Evolutionary conservation across 2,113 vertebrate genomes (phyloP).

Genomic region (Beaufortia kweichowensis): DNA sequence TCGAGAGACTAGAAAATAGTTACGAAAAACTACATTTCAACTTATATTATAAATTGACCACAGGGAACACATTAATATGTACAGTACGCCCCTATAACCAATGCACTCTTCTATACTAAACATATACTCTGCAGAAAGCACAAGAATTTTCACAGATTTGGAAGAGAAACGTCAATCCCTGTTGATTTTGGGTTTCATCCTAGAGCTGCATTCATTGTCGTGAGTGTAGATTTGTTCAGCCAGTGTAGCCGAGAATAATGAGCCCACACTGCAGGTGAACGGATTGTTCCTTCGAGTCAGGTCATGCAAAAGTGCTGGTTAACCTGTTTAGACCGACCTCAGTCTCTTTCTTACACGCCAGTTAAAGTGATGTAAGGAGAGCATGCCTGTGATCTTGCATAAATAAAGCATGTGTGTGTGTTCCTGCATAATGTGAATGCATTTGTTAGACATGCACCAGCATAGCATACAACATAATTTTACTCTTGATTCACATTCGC

Average conservation of each 20-base stretch:
- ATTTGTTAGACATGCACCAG: background rate
- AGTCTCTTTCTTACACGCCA: background rate
- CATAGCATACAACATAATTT: no score
- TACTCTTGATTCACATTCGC: background rate
- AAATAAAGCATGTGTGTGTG: background rate
- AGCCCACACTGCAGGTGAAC: constrained; percentile 18
- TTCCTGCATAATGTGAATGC: background rate
- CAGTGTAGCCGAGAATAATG: constrained; percentile 11
- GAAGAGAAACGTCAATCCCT: background rate
- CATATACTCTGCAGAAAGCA: background rate
- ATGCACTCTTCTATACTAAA: no score
- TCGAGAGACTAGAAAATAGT: no score
- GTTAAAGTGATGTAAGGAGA: constrained; percentile 18
- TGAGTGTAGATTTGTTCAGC: constrained; percentile 11
- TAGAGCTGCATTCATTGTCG: background rate
- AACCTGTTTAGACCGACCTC: constrained; percentile 9
- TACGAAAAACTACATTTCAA: no score
- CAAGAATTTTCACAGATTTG: background rate
- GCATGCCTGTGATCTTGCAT: constrained; percentile 10
- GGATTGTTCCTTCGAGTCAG: constrained; percentile 28
- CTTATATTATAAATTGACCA: no score
- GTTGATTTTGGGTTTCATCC: constrained; percentile 1
- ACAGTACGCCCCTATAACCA: background rate
- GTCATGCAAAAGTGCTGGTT: constrained; percentile 12
- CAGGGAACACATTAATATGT: background rate